Conservation (phyloP, 2,888 invertebrate genomes). For the Girardia tigrina region DNA sequence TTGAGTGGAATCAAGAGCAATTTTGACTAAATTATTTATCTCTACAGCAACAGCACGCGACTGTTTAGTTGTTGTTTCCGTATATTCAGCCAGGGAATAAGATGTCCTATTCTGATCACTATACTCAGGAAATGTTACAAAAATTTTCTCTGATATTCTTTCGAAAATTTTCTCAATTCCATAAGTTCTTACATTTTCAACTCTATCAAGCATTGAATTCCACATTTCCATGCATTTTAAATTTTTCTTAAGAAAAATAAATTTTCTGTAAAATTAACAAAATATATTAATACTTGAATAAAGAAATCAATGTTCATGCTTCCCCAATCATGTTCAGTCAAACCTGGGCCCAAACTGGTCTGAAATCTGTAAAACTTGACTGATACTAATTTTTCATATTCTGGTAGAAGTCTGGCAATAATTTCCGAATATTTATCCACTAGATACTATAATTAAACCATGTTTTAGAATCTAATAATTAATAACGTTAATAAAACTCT, state of each 20-base stretch:
- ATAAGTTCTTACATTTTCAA: background rate
- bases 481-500: background rate
- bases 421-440: background rate
- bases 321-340: constrained; percentile 3
- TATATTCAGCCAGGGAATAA: background rate
- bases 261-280: background rate
- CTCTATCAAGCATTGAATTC: background rate
- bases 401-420: background rate
- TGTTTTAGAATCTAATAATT: background rate
- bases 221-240: background rate
- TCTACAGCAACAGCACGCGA: background rate
- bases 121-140: background rate
- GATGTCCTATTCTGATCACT: background rate
- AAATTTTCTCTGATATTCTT: background rate
- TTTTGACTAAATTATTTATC: constrained; percentile 6
- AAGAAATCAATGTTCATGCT: constrained; percentile 11
- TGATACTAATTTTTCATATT: constrained; percentile 14
- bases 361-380: background rate
- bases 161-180: constrained; percentile 5
- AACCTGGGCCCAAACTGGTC: background rate
- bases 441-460: background rate
- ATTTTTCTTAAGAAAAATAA: background rate
- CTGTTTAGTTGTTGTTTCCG: background rate
- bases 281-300: background rate
- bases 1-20: background rate